A percentile compares a stretch with the other conserved stretches of the same genome.
phyloP scores from a whole-genome alignment of 92 coral and sea anemone species.

The Epizoanthus rinbou region DNA sequence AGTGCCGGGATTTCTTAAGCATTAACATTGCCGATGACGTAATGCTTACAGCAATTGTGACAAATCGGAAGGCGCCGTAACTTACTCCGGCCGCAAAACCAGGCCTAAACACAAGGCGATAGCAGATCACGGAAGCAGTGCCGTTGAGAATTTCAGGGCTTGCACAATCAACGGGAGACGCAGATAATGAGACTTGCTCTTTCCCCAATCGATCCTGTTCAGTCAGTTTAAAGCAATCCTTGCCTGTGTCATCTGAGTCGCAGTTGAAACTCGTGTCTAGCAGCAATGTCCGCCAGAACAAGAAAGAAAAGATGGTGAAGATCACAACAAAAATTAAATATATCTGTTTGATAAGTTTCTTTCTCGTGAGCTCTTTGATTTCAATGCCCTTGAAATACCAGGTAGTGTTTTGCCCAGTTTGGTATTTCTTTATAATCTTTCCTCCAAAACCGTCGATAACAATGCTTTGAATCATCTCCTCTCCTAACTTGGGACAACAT shows the following conservation, averaged over 20 bases:
- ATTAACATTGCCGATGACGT: conserved; percentile 3
- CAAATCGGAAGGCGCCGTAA: not conserved
- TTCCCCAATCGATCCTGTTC: not conserved
- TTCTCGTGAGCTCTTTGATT: not conserved
- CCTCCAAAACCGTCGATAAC: no score
- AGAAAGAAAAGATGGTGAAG: not conserved
- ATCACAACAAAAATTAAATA: not conserved
- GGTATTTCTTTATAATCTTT: not conserved
- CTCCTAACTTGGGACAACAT: no score
- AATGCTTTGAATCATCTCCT: no score
- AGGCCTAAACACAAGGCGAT: conserved; percentile 8
- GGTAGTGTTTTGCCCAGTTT: not conserved
- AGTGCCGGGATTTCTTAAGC: not conserved
- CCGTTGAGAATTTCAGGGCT: not conserved
- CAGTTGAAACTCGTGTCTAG: not conserved
- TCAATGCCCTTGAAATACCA: not conserved
- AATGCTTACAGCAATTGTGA: conserved; percentile 3
- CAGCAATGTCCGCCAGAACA: conserved; percentile 12
- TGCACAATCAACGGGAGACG: not conserved
- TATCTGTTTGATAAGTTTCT: not conserved
- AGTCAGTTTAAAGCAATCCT: not conserved
- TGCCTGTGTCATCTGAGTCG: not conserved
- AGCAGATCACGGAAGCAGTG: not conserved
- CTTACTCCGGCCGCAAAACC: conserved; percentile 9
- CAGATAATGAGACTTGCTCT: not conserved